These are phyloP conservation scores for Odontamblyopus rebecca DNA, from an alignment of 2,797 vertebrate genomes.

Conservation along the genomic window DNA sequence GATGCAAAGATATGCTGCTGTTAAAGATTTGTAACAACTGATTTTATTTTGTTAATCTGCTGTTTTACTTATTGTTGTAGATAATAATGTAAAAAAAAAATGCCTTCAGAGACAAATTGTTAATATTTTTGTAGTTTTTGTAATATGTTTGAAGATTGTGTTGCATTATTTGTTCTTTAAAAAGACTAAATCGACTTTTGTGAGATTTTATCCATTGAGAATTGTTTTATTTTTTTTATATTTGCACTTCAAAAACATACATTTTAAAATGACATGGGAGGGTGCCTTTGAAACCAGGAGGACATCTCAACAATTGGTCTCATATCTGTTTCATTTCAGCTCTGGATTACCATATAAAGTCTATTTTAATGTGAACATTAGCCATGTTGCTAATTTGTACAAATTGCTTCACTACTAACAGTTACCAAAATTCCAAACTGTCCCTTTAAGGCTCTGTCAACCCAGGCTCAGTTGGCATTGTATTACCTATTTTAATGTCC, in stretches of 20 bases:
- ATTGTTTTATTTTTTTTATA: not conserved
- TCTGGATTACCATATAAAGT: not conserved
- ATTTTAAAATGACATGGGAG: too few relatives aligned
- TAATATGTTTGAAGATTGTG: constrained; percentile 15
- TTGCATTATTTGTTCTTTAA: constrained; percentile 19
- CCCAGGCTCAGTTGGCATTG: too few relatives aligned
- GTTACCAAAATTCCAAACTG: not conserved
- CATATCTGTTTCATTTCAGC: too few relatives aligned
- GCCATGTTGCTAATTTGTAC: not conserved
- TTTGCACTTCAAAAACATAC: not conserved
- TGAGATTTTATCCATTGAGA: not conserved
- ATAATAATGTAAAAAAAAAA: constrained; percentile 19
- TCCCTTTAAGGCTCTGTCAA: too few relatives aligned
- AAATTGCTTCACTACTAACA: not conserved
- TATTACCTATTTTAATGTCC: too few relatives aligned
- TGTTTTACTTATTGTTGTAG: constrained; percentile 33
- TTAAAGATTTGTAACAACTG: constrained; percentile 31
- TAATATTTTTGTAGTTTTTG: constrained; percentile 8
- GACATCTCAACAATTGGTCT: too few relatives aligned
- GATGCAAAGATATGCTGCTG: constrained; percentile 31
- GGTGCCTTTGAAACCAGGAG: too few relatives aligned
- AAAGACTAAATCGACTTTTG: not conserved
- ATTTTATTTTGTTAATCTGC: constrained; percentile 29
- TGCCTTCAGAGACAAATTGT: constrained; percentile 3
- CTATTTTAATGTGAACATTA: not conserved